A percentile compares a stretch with the other conserved stretches of the same genome.
Conservation (phyloP, 2,113 vertebrate genomes). For the Ariopsis seemanni region DNA sequence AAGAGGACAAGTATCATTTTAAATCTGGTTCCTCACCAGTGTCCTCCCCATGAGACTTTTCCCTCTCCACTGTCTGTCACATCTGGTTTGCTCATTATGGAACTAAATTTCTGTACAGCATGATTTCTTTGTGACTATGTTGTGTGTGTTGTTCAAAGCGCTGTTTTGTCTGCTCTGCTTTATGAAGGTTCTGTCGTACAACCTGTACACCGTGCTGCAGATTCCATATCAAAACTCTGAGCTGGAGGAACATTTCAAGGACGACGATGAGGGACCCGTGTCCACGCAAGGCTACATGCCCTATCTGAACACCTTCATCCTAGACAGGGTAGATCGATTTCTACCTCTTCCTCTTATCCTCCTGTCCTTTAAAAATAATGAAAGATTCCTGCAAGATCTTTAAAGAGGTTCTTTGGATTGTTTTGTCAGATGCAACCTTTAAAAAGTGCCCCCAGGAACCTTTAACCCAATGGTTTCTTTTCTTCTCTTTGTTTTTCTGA, state of each 20-base stretch:
- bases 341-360: not conserved
- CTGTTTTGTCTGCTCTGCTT: slow-evolving; percentile 28
- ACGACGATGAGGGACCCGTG: slow-evolving; percentile 93
- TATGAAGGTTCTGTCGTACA: slow-evolving; percentile 93
- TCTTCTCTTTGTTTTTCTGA: not conserved
- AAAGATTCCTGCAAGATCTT: not conserved
- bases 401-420: not conserved
- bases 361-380: not conserved
- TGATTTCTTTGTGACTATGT: not conserved
- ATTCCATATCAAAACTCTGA: slow-evolving; percentile 92
- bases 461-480: not conserved
- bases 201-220: slow-evolving; percentile 88
- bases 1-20: not conserved
- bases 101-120: not conserved
- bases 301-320: slow-evolving; percentile 94
- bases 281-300: slow-evolving; percentile 99
- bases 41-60: not conserved
- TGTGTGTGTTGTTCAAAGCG: not conserved
- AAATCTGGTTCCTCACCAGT: not conserved
- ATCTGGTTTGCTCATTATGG: not conserved
- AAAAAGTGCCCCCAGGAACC: not conserved
- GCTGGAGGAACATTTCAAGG: slow-evolving; percentile 94
- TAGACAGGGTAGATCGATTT: slow-evolving; percentile 83
- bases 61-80: not conserved
- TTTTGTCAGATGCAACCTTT: not conserved